Base-by-base conservation (phyloP, 2,888 invertebrate species). In the Margaritifera margaritifera region DNA sequence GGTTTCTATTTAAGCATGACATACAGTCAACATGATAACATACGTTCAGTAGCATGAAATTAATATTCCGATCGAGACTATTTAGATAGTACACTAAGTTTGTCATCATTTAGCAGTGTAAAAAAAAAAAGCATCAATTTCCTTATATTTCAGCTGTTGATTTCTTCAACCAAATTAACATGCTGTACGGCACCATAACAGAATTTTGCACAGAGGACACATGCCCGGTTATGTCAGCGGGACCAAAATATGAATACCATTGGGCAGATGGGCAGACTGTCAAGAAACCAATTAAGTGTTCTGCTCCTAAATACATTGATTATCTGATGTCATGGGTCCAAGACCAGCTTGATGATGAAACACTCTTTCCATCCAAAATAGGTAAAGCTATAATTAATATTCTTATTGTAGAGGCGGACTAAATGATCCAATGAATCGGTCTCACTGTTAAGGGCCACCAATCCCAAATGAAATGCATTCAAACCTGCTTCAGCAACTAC, bases 271-370 rank as follows among this genome's bases (percentile, higher is more conserved):
- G 98, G 0, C 96, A 96, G 87, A 97, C 97, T 0, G 97, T 98
- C 51, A 90, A 99, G 91, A 99, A 99, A 90, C 98, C 98, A 58
- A 98, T 99, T 86, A 98, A 98, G 91, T 99, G 98, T 92, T 98
- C 98, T 62, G 99, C 98, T 66, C 98, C 98, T 64, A 97, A 98
- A 91, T 99, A 99, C 91, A 99, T 99, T 84, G 99, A 99, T 91
- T 99, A 98, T 91, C 92, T 99, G 81, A 98, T 99, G 98, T 98
- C 98, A 27, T 99, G 98, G 97, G 98, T 99, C 69, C 99, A 99
- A 91, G 98, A 99, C 91, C 99, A 99, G 90, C 92, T 99, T 75
- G 99, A 99, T 88, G 99, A 99, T 89, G 99, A 99, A 91, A 95
- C 95, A 19, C 91, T 99, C 54, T 99, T 99, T 89, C 99, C 99